A percentile compares a stretch with the other conserved stretches of the same genome.
Evolutionary conservation across 2,888 invertebrate genomes (phyloP).

Genomic region (Ectropis crepuscularia): DNA sequence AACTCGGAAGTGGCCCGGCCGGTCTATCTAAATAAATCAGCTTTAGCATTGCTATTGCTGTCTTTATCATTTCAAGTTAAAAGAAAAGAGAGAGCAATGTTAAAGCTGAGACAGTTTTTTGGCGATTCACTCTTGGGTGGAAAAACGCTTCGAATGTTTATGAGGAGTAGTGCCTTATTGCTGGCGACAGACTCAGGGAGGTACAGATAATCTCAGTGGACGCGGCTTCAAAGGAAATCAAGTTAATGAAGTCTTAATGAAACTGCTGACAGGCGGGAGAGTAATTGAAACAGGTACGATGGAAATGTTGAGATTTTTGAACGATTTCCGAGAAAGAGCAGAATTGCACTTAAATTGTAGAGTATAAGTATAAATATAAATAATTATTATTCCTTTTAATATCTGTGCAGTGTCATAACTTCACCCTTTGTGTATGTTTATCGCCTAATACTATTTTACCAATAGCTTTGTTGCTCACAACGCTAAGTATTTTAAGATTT

Average conservation of each 20-base stretch:
- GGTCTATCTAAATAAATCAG: too few species aligned
- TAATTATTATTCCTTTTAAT: too few species aligned
- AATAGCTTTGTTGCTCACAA: too few species aligned
- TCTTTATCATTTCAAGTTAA: too few species aligned
- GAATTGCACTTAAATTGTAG: not conserved
- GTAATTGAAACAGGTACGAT: constrained; percentile 12
- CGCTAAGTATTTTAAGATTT: too few species aligned
- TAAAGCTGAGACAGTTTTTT: too few species aligned
- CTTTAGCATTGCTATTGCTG: too few species aligned
- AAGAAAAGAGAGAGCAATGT: too few species aligned
- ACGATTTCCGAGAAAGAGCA: not conserved
- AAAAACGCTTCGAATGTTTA: constrained; percentile 49
- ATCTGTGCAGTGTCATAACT: too few species aligned
- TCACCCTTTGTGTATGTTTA: too few species aligned
- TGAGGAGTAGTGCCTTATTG: constrained; percentile 29
- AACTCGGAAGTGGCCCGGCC: constrained; percentile 55
- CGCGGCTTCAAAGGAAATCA: constrained; percentile 22
- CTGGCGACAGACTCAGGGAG: constrained; percentile 11
- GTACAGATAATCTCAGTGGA: constrained; percentile 24
- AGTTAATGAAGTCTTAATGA: constrained; percentile 25
- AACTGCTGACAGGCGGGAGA: constrained; percentile 11
- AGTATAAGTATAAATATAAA: too few species aligned
- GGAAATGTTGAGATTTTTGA: not conserved
- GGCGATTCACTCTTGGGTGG: constrained; percentile 37
- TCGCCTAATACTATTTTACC: too few species aligned